A percentile compares a stretch with the other conserved stretches of the same genome.
phyloP scores from a whole-genome alignment of 2,888 invertebrate genomes.

The Iselma pallidipennis region DNA sequence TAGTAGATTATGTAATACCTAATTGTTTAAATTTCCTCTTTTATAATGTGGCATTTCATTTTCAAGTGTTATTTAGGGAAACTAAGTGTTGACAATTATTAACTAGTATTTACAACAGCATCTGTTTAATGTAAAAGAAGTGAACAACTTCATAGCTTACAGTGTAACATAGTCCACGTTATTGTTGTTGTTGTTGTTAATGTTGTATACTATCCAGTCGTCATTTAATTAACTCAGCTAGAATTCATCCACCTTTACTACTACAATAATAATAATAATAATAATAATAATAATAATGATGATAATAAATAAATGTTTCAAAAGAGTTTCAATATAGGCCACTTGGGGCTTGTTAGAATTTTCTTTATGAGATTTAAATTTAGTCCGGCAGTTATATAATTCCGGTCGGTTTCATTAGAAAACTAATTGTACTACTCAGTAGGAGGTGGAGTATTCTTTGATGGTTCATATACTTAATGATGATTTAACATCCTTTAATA shows the following conservation, averaged over 20 bases:
- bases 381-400: too few species aligned
- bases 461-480: constrained; percentile 20
- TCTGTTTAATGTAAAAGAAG: neutral
- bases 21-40: neutral
- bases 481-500: constrained; percentile 28
- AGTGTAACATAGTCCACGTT: too few species aligned
- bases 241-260: too few species aligned
- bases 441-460: constrained; percentile 9
- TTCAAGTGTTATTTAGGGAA: neutral
- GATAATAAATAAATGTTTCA: too few species aligned
- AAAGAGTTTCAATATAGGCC: too few species aligned
- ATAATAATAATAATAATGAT: too few species aligned
- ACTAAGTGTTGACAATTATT: neutral
- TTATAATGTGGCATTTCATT: neutral
- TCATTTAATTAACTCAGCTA: neutral
- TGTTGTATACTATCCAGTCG: too few species aligned
- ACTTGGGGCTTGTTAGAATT: neutral
- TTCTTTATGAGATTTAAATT: neutral
- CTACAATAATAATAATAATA: too few species aligned
- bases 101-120: neutral
- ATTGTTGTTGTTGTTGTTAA: neutral
- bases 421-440: constrained; percentile 24
- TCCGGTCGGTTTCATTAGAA: too few species aligned
- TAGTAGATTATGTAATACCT: too few species aligned
- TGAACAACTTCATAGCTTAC: neutral